Evolutionary conservation across 2,113 vertebrate species (phyloP).

Genomic region (Mystacornis crossleyi): DNA sequence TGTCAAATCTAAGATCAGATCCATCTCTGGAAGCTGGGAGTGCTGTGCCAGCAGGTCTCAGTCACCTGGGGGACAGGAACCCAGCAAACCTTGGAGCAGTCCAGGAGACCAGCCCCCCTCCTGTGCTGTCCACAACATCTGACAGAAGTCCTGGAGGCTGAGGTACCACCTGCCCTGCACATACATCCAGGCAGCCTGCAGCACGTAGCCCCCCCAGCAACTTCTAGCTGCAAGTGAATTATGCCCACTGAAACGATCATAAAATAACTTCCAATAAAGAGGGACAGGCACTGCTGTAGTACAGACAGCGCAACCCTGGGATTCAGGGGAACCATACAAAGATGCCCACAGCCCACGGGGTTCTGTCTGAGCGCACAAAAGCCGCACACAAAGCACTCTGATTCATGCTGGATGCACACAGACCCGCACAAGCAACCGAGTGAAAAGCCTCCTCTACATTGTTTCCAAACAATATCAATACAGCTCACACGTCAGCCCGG

Average conservation of each 20-base stretch:
- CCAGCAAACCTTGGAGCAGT: background rate
- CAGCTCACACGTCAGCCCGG: background rate
- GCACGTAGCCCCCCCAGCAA: fast-evolving
- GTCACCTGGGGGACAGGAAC: background rate
- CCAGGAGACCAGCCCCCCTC: background rate
- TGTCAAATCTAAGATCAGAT: background rate
- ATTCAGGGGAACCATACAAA: background rate
- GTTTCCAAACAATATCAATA: background rate
- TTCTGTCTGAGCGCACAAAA: background rate
- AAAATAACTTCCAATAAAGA: background rate
- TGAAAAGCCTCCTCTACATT: constrained; percentile 11
- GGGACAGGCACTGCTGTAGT: background rate
- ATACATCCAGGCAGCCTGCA: background rate
- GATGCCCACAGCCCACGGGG: background rate
- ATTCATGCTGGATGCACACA: background rate
- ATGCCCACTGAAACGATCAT: background rate
- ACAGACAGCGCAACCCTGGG: fast-evolving
- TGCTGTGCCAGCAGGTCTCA: background rate
- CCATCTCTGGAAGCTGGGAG: background rate
- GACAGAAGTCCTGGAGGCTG: background rate
- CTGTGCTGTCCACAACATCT: background rate
- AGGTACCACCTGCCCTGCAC: background rate
- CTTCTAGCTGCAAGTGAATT: background rate
- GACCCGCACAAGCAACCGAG: background rate
- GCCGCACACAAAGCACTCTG: background rate